Conservation (phyloP, 2,797 vertebrate species). For the Catharus ustulatus region DNA sequence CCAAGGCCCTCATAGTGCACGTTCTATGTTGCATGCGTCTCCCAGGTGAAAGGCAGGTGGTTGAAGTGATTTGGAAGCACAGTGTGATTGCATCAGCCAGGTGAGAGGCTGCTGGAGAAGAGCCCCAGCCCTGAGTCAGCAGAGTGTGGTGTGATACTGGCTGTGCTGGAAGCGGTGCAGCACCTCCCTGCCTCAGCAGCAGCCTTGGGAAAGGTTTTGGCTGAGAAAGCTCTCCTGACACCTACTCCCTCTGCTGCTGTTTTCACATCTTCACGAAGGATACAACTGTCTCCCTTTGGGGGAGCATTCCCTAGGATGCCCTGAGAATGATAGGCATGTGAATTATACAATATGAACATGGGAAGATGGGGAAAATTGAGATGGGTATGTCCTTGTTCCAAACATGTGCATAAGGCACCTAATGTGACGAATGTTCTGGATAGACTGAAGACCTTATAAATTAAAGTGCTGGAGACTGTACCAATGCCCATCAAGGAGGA, state of each 20-base stretch:
- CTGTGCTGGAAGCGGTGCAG: neutral
- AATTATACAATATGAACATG: neutral
- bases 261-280: neutral
- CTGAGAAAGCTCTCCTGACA: neutral
- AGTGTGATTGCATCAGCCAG: conserved; percentile 48
- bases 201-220: neutral
- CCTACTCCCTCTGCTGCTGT: neutral
- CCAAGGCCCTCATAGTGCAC: neutral
- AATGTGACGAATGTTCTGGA: neutral
- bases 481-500: neutral
- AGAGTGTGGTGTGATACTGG: fast-evolving
- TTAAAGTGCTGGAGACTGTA: neutral
- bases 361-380: neutral
- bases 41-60: neutral
- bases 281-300: neutral
- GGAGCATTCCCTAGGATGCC: neutral
- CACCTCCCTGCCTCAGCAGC: neutral
- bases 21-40: neutral
- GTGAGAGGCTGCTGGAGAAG: conserved; percentile 3
- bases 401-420: neutral
- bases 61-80: conserved; percentile 3
- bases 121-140: conserved; percentile 48
- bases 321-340: neutral
- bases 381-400: neutral
- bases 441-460: neutral